Base-by-base conservation (phyloP, 2,113 vertebrate species). In the Natator depressus region DNA sequence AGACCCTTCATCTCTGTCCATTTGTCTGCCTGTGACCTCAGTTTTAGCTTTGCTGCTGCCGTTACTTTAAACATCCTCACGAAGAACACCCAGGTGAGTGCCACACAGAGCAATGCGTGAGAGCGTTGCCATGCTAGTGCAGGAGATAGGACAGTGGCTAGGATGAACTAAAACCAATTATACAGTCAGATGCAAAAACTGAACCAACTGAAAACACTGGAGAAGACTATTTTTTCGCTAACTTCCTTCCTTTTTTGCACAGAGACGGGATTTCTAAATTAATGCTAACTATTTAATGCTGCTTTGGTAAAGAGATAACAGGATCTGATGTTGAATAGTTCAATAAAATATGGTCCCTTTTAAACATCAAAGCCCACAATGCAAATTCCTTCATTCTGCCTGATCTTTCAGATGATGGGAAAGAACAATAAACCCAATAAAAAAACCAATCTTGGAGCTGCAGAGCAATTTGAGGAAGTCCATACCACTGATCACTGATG, bases 271-370 rank as follows among this genome's bases (percentile, higher is more conserved):
- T 22, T 10, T 76, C 59, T 51, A 12, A 57, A 49, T 46, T 31
- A 29, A 29, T 38, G 65, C 46, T 79, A 1, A 9, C 6, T 35
- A 27, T 38, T 22, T 20, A 69, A 0, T 69, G 78, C 22, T 47
- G 14, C 22, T 79, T 80, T 50, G 2, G n/a, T 38, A 96, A 25
- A 38, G 80, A 50, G 49, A 4, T 0, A 10, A 59, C 35, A 1
- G 19, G 42, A 14, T 13, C 38, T 80, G 49, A 49, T 0, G 2
- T 47, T 27, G 59, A 12, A 62, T 0, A 5, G 53, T 2, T 35
- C 42, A 78, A 1, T 46, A 57, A 87, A 51, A 80, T 22, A 82
- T 16, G 13, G 4, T 4, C 22, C 0, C 2, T 78, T 81, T 25
- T 53, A 81, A 91, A 10, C 1, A 53, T 24, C 14, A 78, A 51